Conservation (phyloP, 2,797 vertebrate species). For the Gouania willdenowi region DNA sequence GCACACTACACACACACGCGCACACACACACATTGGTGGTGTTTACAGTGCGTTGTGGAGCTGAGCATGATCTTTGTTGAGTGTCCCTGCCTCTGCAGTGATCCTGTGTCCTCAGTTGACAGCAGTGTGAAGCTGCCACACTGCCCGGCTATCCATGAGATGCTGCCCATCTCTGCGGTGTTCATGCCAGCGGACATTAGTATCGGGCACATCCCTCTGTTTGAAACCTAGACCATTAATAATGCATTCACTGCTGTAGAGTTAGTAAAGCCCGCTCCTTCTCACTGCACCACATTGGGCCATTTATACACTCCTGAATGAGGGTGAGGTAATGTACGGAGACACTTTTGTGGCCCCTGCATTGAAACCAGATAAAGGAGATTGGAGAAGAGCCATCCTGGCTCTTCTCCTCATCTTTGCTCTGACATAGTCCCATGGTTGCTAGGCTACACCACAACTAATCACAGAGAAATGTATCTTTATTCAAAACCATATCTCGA, state of each 20-base stretch:
- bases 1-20: background rate
- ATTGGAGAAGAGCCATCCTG: conserved; percentile 6
- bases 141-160: conserved; percentile 56
- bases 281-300: conserved; percentile 30
- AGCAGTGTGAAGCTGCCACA: conserved; percentile 33
- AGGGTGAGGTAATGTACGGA: conserved; percentile 33
- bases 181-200: conserved; percentile 69
- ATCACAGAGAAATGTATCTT: conserved; percentile 52
- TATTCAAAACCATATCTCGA: conserved; percentile 41
- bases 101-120: conserved; percentile 49
- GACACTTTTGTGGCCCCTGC: conserved; percentile 27
- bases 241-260: conserved; percentile 67
- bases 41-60: conserved; percentile 29
- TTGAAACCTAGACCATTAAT: conserved; percentile 70
- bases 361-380: conserved; percentile 26
- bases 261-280: conserved; percentile 38
- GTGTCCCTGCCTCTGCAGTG: conserved; percentile 33
- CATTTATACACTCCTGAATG: conserved; percentile 48
- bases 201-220: conserved; percentile 65
- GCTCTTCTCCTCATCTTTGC: conserved; percentile 14
- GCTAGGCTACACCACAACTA: conserved; percentile 58
- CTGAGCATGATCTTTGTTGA: conserved; percentile 46
- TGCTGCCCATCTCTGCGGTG: conserved; percentile 50
- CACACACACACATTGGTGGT: background rate
- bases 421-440: conserved; percentile 20